Evolutionary conservation across 30 jellyfish, hydroid and myxozoan species (phyloP).

Genomic region (Hydractinia symbiolongicarpus): DNA sequence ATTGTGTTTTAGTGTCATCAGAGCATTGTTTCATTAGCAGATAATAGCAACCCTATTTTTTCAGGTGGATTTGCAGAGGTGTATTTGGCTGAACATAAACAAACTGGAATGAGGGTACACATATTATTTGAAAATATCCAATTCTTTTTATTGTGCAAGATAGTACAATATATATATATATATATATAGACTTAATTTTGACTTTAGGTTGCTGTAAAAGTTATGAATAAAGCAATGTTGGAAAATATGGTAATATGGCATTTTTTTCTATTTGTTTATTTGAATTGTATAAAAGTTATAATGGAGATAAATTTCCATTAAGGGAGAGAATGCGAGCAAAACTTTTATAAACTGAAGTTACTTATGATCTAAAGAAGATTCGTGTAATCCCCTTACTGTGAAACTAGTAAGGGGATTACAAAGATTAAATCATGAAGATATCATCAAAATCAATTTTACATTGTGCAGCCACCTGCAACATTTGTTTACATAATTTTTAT

Average conservation of each 20-base stretch:
- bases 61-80: conserved; percentile 97
- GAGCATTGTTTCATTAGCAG: background rate
- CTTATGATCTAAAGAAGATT: too few relatives aligned
- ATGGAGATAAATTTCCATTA: too few relatives aligned
- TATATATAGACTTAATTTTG: background rate
- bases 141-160: background rate
- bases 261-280: background rate
- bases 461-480: too few relatives aligned
- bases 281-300: too few relatives aligned
- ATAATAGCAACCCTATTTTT: background rate
- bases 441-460: too few relatives aligned
- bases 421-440: too few relatives aligned
- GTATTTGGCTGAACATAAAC: conserved; percentile 74
- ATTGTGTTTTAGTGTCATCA: background rate
- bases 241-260: conserved; percentile 59
- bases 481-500: too few relatives aligned
- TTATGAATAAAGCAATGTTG: conserved; percentile 75
- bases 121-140: background rate
- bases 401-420: too few relatives aligned
- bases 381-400: too few relatives aligned
- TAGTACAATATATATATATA: background rate
- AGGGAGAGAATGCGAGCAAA: too few relatives aligned
- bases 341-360: too few relatives aligned
- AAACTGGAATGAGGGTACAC: conserved; percentile 81
- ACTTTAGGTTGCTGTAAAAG: conserved; percentile 88